phyloP scores from a whole-genome alignment of 2,113 vertebrate species.

The Cnemophilus loriae region DNA sequence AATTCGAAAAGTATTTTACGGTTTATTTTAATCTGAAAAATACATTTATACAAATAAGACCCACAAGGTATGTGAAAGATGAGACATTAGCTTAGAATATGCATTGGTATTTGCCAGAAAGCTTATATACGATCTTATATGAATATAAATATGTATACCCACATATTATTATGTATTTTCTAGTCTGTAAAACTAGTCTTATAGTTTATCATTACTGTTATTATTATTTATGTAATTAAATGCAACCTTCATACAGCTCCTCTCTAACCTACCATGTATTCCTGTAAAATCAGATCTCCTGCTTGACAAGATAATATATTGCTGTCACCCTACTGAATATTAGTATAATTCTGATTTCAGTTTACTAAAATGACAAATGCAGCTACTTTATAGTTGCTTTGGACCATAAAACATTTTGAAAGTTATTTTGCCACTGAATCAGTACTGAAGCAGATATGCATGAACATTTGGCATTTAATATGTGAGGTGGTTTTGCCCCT shows the following conservation, averaged over 20 bases:
- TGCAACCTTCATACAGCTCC: not conserved
- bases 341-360: conserved; percentile 73
- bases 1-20: not conserved
- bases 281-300: conserved; percentile 57
- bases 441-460: conserved; percentile 45
- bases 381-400: conserved; percentile 68
- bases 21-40: conserved; percentile 41
- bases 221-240: conserved; percentile 31
- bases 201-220: conserved; percentile 12
- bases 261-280: not conserved
- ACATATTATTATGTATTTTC: conserved; percentile 36
- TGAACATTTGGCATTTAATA: conserved; percentile 45
- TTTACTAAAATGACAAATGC: conserved; percentile 65
- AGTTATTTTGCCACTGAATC: conserved; percentile 67
- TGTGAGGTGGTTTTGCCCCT: conserved; percentile 24
- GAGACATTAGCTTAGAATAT: conserved; percentile 6
- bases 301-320: conserved; percentile 70
- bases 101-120: not conserved
- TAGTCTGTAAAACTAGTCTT: not conserved
- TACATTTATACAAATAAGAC: not conserved
- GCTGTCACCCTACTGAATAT: conserved; percentile 60
- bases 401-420: conserved; percentile 71
- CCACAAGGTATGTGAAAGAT: not conserved
- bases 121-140: not conserved
- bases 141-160: conserved; percentile 38